Evolutionary conservation across 37 sponge, comb jelly and placozoan genomes (phyloP), one percentile per base, ranked within the genome.

Genomic region (Ephydatia muelleri): DNA sequence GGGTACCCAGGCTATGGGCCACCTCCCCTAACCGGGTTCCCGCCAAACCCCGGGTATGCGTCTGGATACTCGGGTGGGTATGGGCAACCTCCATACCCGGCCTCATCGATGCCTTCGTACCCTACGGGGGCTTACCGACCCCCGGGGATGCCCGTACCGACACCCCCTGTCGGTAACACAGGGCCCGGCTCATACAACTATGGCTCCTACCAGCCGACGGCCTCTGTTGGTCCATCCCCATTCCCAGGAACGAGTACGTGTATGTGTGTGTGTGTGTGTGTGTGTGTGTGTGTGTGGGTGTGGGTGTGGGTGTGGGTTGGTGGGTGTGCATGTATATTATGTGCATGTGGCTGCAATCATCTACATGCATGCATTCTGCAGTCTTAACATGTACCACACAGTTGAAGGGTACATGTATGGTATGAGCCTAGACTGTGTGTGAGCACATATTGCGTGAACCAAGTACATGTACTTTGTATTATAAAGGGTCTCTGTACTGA

Each of bases 11-110:
- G 66, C 31, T 65, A 38, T 1, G 49, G 64, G 30, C 73, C 21
- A 8, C 72, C 80, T 30, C 75, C 80, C n/a, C n/a, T n/a, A 27
- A 26, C 76, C 74, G 12, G 72, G 70, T 72, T 75, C 37, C 79
- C 80, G 23, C 36, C 86, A 47, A 69, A 83, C 71, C 22, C 84
- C 72, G 38, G 83, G 14, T 79, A n/a, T n/a, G n/a, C n/a, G n/a
- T n/a, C n/a, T n/a, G n/a, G n/a, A n/a, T n/a, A n/a, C 22, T 81
- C 72, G 38, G 83, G 14, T 79, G n/a, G n/a, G n/a, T n/a, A n/a
- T n/a, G n/a, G n/a, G n/a, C n/a, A n/a, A n/a, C n/a, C n/a, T n/a
- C n/a, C n/a, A n/a, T n/a, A 76, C 81, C 36, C 49, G 5, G 27
- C 73, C 79, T 28, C 49, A 38, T 16, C 79, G 75, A 40, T 32